Evolutionary conservation across 2,113 vertebrate genomes (phyloP).

Genomic region (Butorides virescens): DNA sequence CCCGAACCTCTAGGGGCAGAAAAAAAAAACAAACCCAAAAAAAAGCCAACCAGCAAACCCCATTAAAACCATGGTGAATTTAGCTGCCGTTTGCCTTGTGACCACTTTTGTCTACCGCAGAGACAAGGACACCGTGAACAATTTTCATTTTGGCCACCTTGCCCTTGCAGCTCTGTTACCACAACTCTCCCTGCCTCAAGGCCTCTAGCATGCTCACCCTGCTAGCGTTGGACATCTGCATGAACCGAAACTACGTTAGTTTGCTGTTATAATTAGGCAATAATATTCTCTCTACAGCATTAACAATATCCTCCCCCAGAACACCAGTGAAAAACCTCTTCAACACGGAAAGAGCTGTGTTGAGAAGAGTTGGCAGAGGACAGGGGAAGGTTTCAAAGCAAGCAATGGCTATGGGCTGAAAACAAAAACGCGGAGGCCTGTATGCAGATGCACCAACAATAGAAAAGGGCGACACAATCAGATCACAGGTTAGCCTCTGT

Average conservation of each 20-base stretch:
- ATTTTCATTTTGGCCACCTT: not conserved
- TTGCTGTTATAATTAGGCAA: not conserved
- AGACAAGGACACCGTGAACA: not conserved
- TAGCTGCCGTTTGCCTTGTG: not conserved
- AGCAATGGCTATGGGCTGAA: not conserved
- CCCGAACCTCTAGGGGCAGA: not conserved
- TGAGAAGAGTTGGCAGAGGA: not conserved
- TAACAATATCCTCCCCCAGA: not conserved
- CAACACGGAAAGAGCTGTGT: rapidly evolving
- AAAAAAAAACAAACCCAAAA: not conserved
- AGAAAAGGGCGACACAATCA: not conserved
- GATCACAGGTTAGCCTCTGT: not conserved
- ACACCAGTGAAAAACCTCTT: not conserved
- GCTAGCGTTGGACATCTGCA: not conserved
- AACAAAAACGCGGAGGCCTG: not conserved
- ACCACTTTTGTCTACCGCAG: not conserved
- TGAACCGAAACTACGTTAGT: not conserved
- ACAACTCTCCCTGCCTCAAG: not conserved
- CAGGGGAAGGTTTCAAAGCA: not conserved
- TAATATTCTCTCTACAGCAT: not conserved
- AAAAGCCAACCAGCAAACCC: not conserved
- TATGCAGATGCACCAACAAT: too few relatives aligned
- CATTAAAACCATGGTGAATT: not conserved
- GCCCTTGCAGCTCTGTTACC: not conserved
- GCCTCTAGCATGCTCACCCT: rapidly evolving